These are phyloP conservation scores for Spermophilus dauricus DNA, from an alignment of 2,113 vertebrate genomes.

Conservation along the genomic window DNA sequence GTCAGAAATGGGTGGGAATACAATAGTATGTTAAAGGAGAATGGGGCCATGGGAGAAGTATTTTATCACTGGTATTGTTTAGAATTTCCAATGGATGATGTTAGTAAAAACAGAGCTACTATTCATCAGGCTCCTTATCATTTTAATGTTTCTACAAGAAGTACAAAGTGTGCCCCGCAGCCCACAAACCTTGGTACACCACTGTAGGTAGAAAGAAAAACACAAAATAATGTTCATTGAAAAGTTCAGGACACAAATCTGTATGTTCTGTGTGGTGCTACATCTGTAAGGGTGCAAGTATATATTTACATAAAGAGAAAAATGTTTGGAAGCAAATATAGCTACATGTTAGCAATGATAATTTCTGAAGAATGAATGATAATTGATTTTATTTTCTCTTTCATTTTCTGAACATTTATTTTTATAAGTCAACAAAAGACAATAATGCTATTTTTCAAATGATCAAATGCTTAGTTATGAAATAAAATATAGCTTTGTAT, in stretches of 20 bases:
- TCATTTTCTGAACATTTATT: slow-evolving; percentile 49
- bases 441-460: slow-evolving; percentile 26
- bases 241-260: background rate
- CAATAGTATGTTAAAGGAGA: background rate
- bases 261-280: background rate
- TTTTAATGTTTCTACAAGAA: slow-evolving; percentile 26
- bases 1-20: background rate
- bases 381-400: slow-evolving; percentile 25
- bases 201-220: background rate
- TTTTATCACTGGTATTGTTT: slow-evolving; percentile 49
- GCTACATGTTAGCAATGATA: slow-evolving; percentile 9
- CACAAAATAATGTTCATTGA: slow-evolving; percentile 8
- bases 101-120: slow-evolving; percentile 47
- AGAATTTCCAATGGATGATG: slow-evolving; percentile 34
- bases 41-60: background rate
- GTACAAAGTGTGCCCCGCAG: too few relatives aligned
- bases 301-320: background rate
- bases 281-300: background rate
- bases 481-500: background rate
- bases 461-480: background rate
- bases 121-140: slow-evolving; percentile 33
- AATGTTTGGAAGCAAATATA: background rate
- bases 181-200: background rate
- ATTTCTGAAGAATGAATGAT: slow-evolving; percentile 22
- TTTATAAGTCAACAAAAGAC: slow-evolving; percentile 18